phyloP scores from a whole-genome alignment of 1,140 invertebrate species.

The Apis florea region DNA sequence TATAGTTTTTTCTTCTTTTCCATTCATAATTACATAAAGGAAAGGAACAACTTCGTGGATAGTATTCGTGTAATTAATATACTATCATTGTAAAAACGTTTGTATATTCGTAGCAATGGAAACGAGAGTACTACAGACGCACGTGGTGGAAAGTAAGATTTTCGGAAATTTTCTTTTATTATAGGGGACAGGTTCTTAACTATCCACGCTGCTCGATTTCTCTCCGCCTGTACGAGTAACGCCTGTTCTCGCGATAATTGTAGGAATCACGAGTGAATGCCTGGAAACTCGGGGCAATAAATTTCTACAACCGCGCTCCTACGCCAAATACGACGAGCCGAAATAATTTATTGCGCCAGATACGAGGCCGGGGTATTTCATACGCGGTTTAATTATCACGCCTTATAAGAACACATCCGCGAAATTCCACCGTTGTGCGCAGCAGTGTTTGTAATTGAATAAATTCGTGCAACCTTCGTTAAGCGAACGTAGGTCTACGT shows the following conservation, averaged over 20 bases:
- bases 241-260: conserved; percentile 34
- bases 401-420: background rate
- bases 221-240: conserved; percentile 25
- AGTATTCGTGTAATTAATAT: background rate
- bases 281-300: conserved; percentile 35
- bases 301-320: conserved; percentile 18
- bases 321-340: conserved; percentile 47
- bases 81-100: background rate
- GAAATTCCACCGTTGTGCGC: background rate
- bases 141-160: no score
- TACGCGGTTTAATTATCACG: conserved; percentile 44
- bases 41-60: background rate
- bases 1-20: background rate
- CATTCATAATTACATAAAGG: background rate
- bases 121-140: background rate
- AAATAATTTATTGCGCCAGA: conserved; percentile 48
- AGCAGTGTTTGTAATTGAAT: conserved; percentile 14
- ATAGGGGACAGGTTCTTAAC: conserved; percentile 3
- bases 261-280: conserved; percentile 29
- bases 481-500: background rate
- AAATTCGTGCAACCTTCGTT: conserved; percentile 29
- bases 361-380: conserved; percentile 15
- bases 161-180: background rate
- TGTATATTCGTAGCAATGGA: no score
- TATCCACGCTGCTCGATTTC: conserved; percentile 25